phyloP scores from a whole-genome alignment of 1,140 invertebrate species.

The Nymphalis io region DNA sequence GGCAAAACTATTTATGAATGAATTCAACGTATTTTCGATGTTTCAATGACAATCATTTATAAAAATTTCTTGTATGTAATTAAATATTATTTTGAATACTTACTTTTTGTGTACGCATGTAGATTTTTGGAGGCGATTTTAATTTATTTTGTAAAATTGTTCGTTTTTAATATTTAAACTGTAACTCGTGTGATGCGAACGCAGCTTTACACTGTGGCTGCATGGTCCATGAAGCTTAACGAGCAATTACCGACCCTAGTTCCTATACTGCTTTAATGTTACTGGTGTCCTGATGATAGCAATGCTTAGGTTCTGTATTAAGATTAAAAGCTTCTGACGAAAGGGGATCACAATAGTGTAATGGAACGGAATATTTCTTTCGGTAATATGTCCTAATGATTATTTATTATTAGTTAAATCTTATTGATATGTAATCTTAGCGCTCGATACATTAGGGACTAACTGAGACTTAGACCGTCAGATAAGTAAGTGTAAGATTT shows the following conservation, averaged over 20 bases:
- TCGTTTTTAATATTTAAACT: neutral
- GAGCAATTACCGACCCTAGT: constrained; percentile 69
- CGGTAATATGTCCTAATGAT: neutral
- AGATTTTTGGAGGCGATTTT: no score
- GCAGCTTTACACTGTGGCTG: constrained; percentile 33
- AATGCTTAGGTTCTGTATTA: constrained; percentile 39
- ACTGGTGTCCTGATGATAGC: constrained; percentile 51
- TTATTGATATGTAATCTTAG: no score
- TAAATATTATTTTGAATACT: no score
- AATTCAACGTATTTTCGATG: no score
- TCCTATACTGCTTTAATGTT: constrained; percentile 56
- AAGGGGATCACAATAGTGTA: constrained; percentile 4
- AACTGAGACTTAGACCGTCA: no score
- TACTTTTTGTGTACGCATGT: no score
- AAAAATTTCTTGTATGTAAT: no score
- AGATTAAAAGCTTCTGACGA: constrained; percentile 34
- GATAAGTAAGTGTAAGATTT: no score
- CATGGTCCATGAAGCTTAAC: constrained; percentile 67
- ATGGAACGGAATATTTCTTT: neutral
- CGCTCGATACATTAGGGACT: no score
- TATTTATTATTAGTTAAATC: neutral
- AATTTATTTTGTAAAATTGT: neutral
- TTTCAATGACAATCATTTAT: no score
- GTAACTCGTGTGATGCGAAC: constrained; percentile 9
- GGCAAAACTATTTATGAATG: no score